phyloP scores from a whole-genome alignment of 2,888 invertebrate species.

The Cenopis cana region DNA sequence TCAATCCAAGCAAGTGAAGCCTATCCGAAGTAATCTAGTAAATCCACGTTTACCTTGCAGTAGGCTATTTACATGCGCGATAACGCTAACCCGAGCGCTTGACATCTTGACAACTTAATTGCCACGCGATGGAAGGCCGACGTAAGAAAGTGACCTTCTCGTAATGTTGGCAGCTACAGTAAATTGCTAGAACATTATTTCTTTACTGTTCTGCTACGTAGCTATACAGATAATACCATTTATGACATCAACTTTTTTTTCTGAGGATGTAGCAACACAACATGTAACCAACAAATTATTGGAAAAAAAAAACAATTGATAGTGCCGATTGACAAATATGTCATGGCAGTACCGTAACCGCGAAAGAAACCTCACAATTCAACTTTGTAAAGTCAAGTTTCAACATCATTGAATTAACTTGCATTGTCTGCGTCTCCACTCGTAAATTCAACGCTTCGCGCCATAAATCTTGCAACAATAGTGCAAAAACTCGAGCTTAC shows the following conservation, averaged over 20 bases:
- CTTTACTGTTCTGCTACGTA: neutral
- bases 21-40: slow-evolving; percentile 30
- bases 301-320: slow-evolving; percentile 6
- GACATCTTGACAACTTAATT: slow-evolving; percentile 61
- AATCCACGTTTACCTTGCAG: slow-evolving; percentile 32
- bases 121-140: slow-evolving; percentile 49
- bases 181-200: neutral
- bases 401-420: slow-evolving; percentile 46
- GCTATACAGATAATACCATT: too few relatives aligned
- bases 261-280: too few relatives aligned
- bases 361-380: slow-evolving; percentile 34
- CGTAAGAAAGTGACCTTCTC: slow-evolving; percentile 24
- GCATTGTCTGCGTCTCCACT: slow-evolving; percentile 59
- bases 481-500: slow-evolving; percentile 59
- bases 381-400: slow-evolving; percentile 41
- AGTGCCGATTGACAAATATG: slow-evolving; percentile 25
- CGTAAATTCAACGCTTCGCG: slow-evolving; percentile 62
- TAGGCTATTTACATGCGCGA: slow-evolving; percentile 22
- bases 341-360: slow-evolving; percentile 18
- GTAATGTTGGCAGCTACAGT: neutral
- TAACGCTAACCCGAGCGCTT: slow-evolving; percentile 42
- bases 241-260: too few relatives aligned
- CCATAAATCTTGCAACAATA: slow-evolving; percentile 63
- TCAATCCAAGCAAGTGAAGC: slow-evolving; percentile 14
- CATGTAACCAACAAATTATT: too few relatives aligned